Base-by-base conservation (phyloP, 2,888 invertebrate species). In the Sesia bembeciformis region DNA sequence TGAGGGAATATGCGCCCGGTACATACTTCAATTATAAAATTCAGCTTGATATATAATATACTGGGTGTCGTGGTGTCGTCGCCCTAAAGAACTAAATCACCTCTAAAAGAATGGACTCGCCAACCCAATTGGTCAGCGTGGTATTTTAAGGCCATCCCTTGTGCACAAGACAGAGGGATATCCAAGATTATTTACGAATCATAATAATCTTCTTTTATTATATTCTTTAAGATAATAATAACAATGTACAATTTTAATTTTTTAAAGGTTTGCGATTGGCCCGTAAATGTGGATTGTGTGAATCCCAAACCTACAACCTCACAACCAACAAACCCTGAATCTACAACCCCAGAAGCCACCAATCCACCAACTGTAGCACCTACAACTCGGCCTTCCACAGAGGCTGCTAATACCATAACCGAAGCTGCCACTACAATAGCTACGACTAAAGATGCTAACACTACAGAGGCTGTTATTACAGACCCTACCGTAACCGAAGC, bases 1-100 rank as follows among this genome's bases (percentile, higher is more conserved):
- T 66, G 6, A 67, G 62, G 56, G 6, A 57, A 2, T 83, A 82
- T 8, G 62, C 59, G 0, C 38, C 60, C 0, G 78, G 74, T 0
- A 66, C 71, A 0, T 59, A 67, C 3, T 83, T 83, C 53, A 75
- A 78, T 53, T 64, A 57, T 4, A 54, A 57, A 0, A 40, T 59
- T 3, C 78, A 81, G 70, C 80, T 79, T 57, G 23, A 23, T 23
- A 23, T 23, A 23, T 23, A 23, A 23, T 23, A 23, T 23, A 23
- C 23, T 23, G 23, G 23, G 23, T 23, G 23, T 23, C 23, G 23
- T 23, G 23, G 2, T 23, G 23, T 23, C 23, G 23, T 23, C 1
- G 2, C 23, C 23, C 23, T 23, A 2, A 23, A 23, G 23, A 23
- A 23, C 23, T 23, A 23, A 23, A 23, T 23, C 23, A 23, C n/a